Conservation (phyloP, 2,797 vertebrate genomes). For the Alectoris magna region DNA sequence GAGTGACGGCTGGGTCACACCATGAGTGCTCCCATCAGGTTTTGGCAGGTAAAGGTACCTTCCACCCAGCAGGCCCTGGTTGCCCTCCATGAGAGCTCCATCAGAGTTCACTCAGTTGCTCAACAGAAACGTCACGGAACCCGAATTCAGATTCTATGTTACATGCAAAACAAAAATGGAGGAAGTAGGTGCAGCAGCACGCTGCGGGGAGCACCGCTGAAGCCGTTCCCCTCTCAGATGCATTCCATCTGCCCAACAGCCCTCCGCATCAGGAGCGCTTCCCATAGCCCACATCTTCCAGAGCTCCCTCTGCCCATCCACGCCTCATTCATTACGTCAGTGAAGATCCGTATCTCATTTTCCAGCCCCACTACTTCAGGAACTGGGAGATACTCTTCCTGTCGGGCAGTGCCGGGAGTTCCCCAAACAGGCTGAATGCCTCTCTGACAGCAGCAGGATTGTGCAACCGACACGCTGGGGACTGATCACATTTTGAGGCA, state of each 20-base stretch:
- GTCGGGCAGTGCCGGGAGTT: background rate
- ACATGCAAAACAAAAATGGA: background rate
- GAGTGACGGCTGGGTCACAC: background rate
- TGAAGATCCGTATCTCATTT: background rate
- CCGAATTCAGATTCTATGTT: background rate
- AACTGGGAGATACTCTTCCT: background rate
- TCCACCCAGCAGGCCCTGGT: background rate
- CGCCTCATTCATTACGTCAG: background rate
- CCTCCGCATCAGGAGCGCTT: background rate
- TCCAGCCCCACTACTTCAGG: background rate
- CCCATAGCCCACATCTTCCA: background rate
- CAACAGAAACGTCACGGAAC: background rate
- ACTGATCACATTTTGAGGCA: background rate
- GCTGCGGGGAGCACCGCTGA: rapidly evolving
- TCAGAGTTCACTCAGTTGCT: background rate
- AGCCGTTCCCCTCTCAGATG: background rate
- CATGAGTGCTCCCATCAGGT: background rate
- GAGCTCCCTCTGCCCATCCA: background rate
- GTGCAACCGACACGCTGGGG: background rate
- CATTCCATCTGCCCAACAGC: background rate
- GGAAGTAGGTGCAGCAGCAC: background rate
- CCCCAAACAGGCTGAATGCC: background rate
- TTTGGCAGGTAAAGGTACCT: background rate
- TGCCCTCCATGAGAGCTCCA: background rate
- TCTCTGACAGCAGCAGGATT: background rate